phyloP scores from a whole-genome alignment of 2,888 invertebrate genomes.

The Cabera pusaria region DNA sequence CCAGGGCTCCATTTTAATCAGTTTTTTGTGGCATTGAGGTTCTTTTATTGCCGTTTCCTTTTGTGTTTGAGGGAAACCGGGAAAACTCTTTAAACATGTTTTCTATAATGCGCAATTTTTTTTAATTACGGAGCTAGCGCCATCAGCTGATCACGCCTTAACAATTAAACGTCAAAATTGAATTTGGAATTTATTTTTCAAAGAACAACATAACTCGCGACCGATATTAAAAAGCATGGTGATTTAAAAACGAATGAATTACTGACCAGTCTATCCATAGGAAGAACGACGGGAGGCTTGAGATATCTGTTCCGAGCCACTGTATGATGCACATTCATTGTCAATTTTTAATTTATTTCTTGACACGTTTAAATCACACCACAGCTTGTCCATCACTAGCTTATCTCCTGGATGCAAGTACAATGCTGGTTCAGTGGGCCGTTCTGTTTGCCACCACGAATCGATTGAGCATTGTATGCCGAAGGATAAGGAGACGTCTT shows the following conservation, averaged over 20 bases:
- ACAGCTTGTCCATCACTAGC: slow-evolving; percentile 51
- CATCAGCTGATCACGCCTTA: slow-evolving; percentile 62
- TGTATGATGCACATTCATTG: slow-evolving; percentile 67
- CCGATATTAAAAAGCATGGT: not conserved
- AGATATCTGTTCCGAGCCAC: slow-evolving; percentile 55
- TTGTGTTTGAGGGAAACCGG: slow-evolving; percentile 9
- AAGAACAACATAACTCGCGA: too few species aligned
- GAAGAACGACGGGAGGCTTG: slow-evolving; percentile 34
- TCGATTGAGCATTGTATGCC: slow-evolving; percentile 57
- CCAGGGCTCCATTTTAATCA: slow-evolving; percentile 55
- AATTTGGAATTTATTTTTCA: slow-evolving; percentile 8
- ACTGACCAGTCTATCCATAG: slow-evolving; percentile 63
- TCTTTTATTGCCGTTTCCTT: slow-evolving; percentile 35
- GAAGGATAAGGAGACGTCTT: slow-evolving; percentile 55
- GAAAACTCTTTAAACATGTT: too few species aligned
- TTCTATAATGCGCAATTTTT: slow-evolving; percentile 15
- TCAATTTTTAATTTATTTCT: slow-evolving; percentile 34
- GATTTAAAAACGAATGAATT: not conserved
- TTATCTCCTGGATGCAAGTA: slow-evolving; percentile 53
- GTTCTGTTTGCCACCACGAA: slow-evolving; percentile 41
- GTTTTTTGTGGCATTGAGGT: slow-evolving; percentile 45
- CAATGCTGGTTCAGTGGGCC: slow-evolving; percentile 44
- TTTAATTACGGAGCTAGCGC: slow-evolving; percentile 33
- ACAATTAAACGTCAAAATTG: slow-evolving; percentile 48
- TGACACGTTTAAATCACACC: slow-evolving; percentile 57